Evolutionary conservation across 2,888 invertebrate species (phyloP).

Genomic region (Lissocephala sabroskyi): DNA sequence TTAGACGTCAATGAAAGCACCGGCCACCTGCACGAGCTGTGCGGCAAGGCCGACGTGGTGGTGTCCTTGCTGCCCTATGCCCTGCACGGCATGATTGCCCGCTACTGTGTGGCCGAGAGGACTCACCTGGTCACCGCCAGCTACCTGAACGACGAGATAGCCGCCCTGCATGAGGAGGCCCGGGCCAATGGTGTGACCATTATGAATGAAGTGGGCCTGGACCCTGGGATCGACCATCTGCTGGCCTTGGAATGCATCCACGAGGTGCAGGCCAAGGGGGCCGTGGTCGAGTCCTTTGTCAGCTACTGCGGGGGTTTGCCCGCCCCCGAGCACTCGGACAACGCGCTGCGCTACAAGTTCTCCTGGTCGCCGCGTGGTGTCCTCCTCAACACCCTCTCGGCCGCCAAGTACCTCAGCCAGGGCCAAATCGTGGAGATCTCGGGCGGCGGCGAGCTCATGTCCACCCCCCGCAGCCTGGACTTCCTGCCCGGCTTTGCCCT

Average conservation of each 20-base stretch:
- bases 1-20: constrained; percentile 85
- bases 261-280: constrained; percentile 89
- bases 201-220: constrained; percentile 96
- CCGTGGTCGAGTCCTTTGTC: constrained; percentile 93
- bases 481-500: constrained; percentile 97
- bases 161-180: constrained; percentile 86
- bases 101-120: constrained; percentile 87
- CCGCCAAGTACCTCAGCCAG: constrained; percentile 88
- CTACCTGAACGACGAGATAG: constrained; percentile 90
- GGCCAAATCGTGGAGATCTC: constrained; percentile 91
- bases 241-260: constrained; percentile 98
- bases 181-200: constrained; percentile 91
- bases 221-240: constrained; percentile 99
- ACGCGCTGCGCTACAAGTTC: constrained; percentile 91
- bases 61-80: constrained; percentile 93
- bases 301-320: constrained; percentile 98
- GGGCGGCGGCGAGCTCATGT: constrained; percentile 91
- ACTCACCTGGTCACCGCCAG: constrained; percentile 98
- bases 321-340: constrained; percentile 96
- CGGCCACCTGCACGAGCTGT: constrained; percentile 79
- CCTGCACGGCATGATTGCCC: constrained; percentile 89
- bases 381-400: constrained; percentile 89
- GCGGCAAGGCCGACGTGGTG: constrained; percentile 83
- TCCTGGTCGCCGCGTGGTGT: constrained; percentile 98
- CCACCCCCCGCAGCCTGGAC: constrained; percentile 83